Evolutionary conservation across 1,140 invertebrate species (phyloP), one percentile per base, ranked within the genome.

Genomic region (Brachionus koreanus): DNA sequence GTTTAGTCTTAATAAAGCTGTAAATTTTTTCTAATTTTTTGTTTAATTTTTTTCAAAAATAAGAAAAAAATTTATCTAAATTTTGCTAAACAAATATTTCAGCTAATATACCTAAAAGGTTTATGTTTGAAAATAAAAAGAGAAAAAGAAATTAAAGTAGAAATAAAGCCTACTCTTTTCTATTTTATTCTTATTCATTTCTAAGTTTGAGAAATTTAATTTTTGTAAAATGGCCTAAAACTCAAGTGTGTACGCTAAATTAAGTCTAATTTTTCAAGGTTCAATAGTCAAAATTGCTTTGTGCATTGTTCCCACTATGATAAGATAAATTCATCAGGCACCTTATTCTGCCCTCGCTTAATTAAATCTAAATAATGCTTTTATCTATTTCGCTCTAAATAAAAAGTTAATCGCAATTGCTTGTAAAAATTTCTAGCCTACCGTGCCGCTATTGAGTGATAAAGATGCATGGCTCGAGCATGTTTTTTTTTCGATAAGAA

Each of bases 191-290:
- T 29, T 52, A 9, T 52, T 52, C 16, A 19, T 19, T 52, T 52
- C 16, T 52, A 52, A 52, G n/a, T 52, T 52, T 52, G 49, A 52
- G 49, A 52, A 52, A 19, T 52, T 52, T 52, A 52, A 52, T 52
- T 52, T 52, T 52, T 19, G n/a, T n/a, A 52, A 65, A 65, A 65
- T 65, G 33, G 61, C 61, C 61, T 65, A 19, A 52, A 52, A 52
- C 49, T 52, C 19, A 7, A 65, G 13, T 13, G 13, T 13, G 25
- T 65, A 65, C 61, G 61, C 61, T 37, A 65, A 65, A 65, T 65
- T 65, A 37, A 65, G n/a, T 23, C n/a, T 16, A 33, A 65, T 69
- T 65, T 65, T 69, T 69, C 65, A 69, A 69, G 65, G 65, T 69
- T 69, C 65, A 69, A n/a, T 69, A 69, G 39, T 69, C 65, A 37